Percentiles rank a stretch among this genome's conserved stretches.
Evolutionary conservation across 2,888 invertebrate species (phyloP).

Genomic region (Cheilosia impressa): DNA sequence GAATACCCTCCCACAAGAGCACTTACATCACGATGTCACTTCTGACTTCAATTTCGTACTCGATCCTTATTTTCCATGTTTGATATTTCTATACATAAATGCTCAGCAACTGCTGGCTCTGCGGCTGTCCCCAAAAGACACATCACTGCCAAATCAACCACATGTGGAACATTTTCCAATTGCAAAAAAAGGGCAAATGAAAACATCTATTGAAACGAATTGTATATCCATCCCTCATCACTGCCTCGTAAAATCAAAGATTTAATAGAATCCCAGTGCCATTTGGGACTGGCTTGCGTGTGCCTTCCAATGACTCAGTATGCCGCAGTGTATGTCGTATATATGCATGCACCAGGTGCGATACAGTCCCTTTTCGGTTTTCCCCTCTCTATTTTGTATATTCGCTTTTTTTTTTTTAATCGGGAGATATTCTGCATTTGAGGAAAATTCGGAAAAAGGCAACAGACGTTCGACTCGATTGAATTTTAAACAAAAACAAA

Average conservation of each 20-base stretch:
- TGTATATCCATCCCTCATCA: slow-evolving; percentile 64
- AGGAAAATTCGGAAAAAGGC: slow-evolving; percentile 60
- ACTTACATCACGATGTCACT: not conserved
- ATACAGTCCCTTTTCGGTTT: slow-evolving; percentile 46
- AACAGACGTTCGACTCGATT: slow-evolving; percentile 70
- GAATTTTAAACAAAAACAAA: slow-evolving; percentile 62
- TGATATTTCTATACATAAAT: not conserved
- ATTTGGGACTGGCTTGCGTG: slow-evolving; percentile 71
- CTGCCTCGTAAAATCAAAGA: slow-evolving; percentile 69
- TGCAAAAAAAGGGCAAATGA: slow-evolving; percentile 43
- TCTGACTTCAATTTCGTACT: not conserved
- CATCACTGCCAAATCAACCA: slow-evolving; percentile 52
- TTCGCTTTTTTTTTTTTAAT: slow-evolving; percentile 41
- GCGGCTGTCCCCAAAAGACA: slow-evolving; percentile 9
- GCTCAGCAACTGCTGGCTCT: not conserved
- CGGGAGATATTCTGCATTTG: slow-evolving; percentile 52
- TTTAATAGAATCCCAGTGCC: slow-evolving; percentile 71
- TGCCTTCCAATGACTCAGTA: slow-evolving; percentile 50
- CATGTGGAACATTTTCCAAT: slow-evolving; percentile 38
- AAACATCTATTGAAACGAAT: slow-evolving; percentile 63
- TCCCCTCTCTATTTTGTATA: slow-evolving; percentile 23
- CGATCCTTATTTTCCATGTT: not conserved
- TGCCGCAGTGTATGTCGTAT: slow-evolving; percentile 50
- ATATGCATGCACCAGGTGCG: slow-evolving; percentile 71
- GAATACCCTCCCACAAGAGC: not conserved